Conservation (phyloP, 1,140 invertebrate species). For the Papilio helenus region DNA sequence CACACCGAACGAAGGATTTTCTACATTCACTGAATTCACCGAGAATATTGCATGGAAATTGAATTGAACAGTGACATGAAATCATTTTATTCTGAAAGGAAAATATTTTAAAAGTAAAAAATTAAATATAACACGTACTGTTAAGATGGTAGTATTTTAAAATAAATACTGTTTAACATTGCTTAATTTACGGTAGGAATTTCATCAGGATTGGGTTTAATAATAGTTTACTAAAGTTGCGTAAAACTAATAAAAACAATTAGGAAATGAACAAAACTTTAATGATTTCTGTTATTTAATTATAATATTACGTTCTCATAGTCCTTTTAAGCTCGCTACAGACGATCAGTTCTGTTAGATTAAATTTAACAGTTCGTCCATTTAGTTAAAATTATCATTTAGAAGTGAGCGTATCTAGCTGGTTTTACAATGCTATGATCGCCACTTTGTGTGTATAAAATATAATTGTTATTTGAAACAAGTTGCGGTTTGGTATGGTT, state of each 20-base stretch:
- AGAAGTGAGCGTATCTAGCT: no score
- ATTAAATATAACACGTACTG: background rate
- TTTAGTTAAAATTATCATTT: no score
- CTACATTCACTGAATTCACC: background rate
- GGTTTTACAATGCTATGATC: background rate
- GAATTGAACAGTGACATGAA: background rate
- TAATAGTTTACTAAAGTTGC: background rate
- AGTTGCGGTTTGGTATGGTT: constrained; percentile 19
- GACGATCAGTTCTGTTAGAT: no score
- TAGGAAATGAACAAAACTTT: background rate
- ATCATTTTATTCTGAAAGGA: background rate
- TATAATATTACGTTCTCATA: background rate
- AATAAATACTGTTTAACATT: no score
- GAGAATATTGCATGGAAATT: background rate
- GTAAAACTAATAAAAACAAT: background rate
- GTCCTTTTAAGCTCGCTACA: background rate
- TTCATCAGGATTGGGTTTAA: no score
- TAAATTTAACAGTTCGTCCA: no score
- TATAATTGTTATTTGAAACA: constrained; percentile 26
- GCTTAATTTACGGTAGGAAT: no score
- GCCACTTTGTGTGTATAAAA: background rate
- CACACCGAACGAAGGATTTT: background rate
- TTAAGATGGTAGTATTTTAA: background rate
- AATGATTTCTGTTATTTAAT: background rate
- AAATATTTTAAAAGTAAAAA: background rate